Base-by-base conservation (phyloP, 2,797 vertebrate genomes). In the Anguilla obscura region DNA sequence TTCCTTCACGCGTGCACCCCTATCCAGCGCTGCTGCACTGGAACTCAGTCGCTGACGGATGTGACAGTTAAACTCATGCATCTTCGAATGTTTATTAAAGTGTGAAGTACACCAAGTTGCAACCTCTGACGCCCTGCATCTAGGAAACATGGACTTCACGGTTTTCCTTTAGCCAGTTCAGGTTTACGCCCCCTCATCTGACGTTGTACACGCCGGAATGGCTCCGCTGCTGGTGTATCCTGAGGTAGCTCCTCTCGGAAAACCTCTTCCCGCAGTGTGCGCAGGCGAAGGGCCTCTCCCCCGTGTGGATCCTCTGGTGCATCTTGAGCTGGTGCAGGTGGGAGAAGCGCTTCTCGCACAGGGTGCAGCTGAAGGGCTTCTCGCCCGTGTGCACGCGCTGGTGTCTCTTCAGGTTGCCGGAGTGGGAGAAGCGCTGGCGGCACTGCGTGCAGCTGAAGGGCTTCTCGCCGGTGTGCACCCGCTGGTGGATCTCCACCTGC, bases 381-480 rank as follows among this genome's bases (percentile, higher is more conserved):
- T 52, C 54, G 3, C 48, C 69, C 0, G 86, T 56, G 30, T 76
- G 86, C 3, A n/a, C 66, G 1, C 56, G 33, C 45, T 76, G 66
- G 30, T 76, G 69, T 54, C 74, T 56, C 21, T 74, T 56, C 10
- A 30, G 27, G 6, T 74, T 52, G 1, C 66, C 48, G 30, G 66
- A 50, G 10, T 79, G 69, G n/a, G 21, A 52, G 30, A 52, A 21
- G 1, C 52, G 40, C 74, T 74, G 71, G 7, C 27, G 79, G 21
- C 79, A 82, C 27, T 76, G 48, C 0, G 86, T 10, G 30, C 87
- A 88, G 84, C 87, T 88, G 84, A 88, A 88, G 0, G 87, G 87
- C 21, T 88, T 88, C 83, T 88, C 87, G 14, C 87, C 87, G 27
- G 87, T 88, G 63, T 88, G 87, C 21, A 88, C 87, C n/a, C 87